Conservation (phyloP, 1,140 invertebrate species). For the Drosophila bifasciata region DNA sequence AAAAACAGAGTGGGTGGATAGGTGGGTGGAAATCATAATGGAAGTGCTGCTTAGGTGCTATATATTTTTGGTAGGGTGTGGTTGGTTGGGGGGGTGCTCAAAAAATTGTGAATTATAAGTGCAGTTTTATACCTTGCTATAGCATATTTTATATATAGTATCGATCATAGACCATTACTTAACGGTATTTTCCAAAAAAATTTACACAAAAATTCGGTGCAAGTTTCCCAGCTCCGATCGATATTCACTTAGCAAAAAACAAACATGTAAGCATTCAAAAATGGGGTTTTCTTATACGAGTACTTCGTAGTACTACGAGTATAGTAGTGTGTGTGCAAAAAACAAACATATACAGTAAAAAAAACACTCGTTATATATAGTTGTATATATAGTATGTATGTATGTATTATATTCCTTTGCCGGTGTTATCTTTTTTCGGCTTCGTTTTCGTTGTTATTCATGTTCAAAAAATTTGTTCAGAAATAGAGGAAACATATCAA, state of each 20-base stretch:
- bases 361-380: slow-evolving; percentile 32
- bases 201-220: slow-evolving; percentile 66
- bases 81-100: slow-evolving; percentile 58
- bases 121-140: slow-evolving; percentile 73
- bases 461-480: slow-evolving; percentile 40
- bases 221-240: slow-evolving; percentile 36
- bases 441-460: slow-evolving; percentile 31
- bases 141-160: slow-evolving; percentile 29
- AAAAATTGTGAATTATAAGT: slow-evolving; percentile 63
- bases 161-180: slow-evolving; percentile 58
- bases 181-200: slow-evolving; percentile 54
- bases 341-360: slow-evolving; percentile 39
- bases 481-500: slow-evolving; percentile 76
- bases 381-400: slow-evolving; percentile 39
- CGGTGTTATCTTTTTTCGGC: slow-evolving; percentile 41
- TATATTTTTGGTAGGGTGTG: slow-evolving; percentile 44
- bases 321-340: slow-evolving; percentile 72
- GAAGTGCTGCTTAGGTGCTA: slow-evolving; percentile 70
- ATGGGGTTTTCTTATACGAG: slow-evolving; percentile 31
- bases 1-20: slow-evolving; percentile 24
- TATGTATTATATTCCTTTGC: slow-evolving; percentile 64
- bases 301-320: no score
- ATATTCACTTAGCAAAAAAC: slow-evolving; percentile 64
- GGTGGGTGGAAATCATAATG: background rate
- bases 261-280: slow-evolving; percentile 82